phyloP scores from a whole-genome alignment of 2,113 vertebrate genomes.

The Paratilapia polleni region DNA sequence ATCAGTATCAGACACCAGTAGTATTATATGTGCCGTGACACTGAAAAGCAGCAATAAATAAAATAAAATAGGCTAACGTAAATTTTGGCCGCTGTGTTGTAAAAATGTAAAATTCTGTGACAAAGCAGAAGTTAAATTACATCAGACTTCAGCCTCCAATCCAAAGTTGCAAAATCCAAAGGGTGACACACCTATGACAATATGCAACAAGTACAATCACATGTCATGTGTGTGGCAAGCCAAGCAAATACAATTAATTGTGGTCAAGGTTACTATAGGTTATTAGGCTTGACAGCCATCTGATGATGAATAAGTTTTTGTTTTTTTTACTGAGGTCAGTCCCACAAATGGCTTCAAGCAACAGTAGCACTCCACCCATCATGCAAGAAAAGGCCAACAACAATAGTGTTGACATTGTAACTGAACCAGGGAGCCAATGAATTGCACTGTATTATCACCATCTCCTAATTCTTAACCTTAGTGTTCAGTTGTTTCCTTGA shows the following conservation, averaged over 20 bases:
- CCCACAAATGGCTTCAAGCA: neutral
- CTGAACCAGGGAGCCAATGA: neutral
- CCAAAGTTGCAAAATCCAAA: neutral
- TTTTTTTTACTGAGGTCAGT: neutral
- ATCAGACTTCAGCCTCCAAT: neutral
- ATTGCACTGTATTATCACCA: neutral
- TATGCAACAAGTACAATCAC: neutral
- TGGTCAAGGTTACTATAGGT: neutral
- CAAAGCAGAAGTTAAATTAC: neutral
- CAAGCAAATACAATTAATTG: neutral
- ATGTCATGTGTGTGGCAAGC: neutral
- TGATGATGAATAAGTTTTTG: conserved; percentile 18
- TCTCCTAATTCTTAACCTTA: neutral
- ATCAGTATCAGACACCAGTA: neutral
- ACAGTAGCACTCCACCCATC: neutral
- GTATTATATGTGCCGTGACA: rapidly evolving
- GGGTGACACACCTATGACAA: neutral
- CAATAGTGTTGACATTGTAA: neutral
- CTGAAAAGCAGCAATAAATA: neutral
- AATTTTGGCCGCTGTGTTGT: neutral
- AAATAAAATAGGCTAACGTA: neutral
- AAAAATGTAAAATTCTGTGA: neutral
- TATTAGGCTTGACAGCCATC: neutral
- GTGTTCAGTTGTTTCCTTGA: neutral
- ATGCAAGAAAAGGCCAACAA: neutral